Percentiles rank a stretch among this genome's conserved stretches.
Conservation (phyloP, 2,113 vertebrate genomes). For the Meleagris gallopavo region DNA sequence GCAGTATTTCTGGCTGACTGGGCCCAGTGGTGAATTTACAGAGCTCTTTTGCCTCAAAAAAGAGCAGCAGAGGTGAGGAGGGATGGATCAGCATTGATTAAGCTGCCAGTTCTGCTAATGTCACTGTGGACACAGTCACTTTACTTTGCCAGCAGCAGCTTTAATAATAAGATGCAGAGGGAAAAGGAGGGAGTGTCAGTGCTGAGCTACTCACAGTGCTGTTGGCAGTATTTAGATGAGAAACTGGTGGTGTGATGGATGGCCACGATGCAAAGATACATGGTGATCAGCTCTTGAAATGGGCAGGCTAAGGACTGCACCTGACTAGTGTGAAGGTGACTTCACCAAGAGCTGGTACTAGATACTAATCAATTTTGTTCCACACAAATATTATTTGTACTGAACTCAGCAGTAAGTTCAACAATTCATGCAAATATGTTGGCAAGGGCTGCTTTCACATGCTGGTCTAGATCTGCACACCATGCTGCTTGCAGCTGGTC, state of each 20-base stretch:
- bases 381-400: background rate
- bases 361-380: background rate
- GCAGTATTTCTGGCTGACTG: background rate
- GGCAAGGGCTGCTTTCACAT: background rate
- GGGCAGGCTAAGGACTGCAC: slow-evolving; percentile 9
- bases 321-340: slow-evolving; percentile 57
- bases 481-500: background rate
- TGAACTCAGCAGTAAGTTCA: background rate
- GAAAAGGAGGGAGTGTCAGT: background rate
- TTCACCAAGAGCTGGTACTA: background rate
- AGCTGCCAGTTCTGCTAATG: slow-evolving; percentile 32
- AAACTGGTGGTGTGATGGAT: slow-evolving; percentile 57
- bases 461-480: background rate
- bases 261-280: slow-evolving; percentile 48
- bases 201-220: slow-evolving; percentile 10
- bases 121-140: slow-evolving; percentile 19
- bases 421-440: background rate
- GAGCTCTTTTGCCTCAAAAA: background rate
- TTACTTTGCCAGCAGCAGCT: slow-evolving; percentile 51
- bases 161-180: slow-evolving; percentile 43
- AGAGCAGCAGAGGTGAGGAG: background rate
- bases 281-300: slow-evolving; percentile 41
- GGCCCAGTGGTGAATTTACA: background rate
- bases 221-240: slow-evolving; percentile 60
- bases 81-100: slow-evolving; percentile 25